Evolutionary conservation across 2,797 vertebrate species (phyloP).

Genomic region (Simalia tracyae): DNA sequence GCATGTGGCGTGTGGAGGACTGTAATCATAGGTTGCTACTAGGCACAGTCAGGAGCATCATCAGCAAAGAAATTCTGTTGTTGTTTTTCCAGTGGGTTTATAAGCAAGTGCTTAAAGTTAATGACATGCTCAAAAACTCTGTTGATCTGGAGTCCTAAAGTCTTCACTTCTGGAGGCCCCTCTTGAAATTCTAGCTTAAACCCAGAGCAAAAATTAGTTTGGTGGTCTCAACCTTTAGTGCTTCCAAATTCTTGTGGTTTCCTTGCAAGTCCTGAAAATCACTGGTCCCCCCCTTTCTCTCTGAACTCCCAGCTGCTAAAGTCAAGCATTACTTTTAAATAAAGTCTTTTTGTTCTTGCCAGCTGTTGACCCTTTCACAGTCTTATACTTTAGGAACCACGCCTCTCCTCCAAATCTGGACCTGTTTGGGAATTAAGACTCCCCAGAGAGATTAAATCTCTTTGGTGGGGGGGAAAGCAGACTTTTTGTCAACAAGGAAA

Average conservation of each 20-base stretch:
- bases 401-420: neutral
- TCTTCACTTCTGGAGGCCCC: slow-evolving; percentile 35
- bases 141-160: slow-evolving; percentile 1
- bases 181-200: slow-evolving; percentile 34
- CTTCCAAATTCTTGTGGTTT: slow-evolving; percentile 39
- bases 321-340: slow-evolving; percentile 1
- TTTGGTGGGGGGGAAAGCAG: neutral
- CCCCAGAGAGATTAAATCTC: neutral
- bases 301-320: slow-evolving; percentile 13
- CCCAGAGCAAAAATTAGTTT: slow-evolving; percentile 32
- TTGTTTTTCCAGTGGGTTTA: neutral
- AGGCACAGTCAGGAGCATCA: too few relatives aligned
- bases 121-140: neutral
- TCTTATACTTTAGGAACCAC: neutral
- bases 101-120: slow-evolving; percentile 21
- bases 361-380: neutral
- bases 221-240: slow-evolving; percentile 11
- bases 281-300: neutral
- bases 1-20: neutral
- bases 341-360: neutral
- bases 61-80: neutral
- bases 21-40: neutral
- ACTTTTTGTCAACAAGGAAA: neutral
- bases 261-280: slow-evolving; percentile 19
- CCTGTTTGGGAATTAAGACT: neutral